Conservation (phyloP, 2,888 invertebrate species). For the Tinea pellionella region DNA sequence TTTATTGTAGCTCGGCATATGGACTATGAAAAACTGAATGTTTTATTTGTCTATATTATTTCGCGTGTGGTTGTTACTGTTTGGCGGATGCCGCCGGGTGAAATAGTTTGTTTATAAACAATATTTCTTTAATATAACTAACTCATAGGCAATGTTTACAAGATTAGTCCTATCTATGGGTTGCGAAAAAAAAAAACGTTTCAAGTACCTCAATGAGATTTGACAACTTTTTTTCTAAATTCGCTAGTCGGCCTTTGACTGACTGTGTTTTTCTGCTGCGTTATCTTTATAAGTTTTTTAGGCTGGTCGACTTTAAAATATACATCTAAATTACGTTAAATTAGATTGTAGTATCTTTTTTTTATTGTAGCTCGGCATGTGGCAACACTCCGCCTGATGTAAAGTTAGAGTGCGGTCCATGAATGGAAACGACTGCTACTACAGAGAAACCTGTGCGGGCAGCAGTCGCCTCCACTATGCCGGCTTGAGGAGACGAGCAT, state of each 20-base stretch:
- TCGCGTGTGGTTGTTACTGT: conserved; percentile 34
- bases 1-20: too few species aligned
- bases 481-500: too few species aligned
- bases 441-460: too few species aligned
- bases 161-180: conserved; percentile 18
- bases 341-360: too few species aligned
- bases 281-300: not conserved
- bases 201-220: conserved; percentile 3
- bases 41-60: conserved; percentile 25
- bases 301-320: too few species aligned
- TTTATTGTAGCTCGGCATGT: too few species aligned
- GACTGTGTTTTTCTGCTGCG: not conserved
- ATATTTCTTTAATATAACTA: conserved; percentile 25
- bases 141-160: conserved; percentile 40
- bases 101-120: conserved; percentile 32
- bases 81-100: conserved; percentile 48
- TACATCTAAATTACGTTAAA: not conserved
- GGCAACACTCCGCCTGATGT: too few species aligned
- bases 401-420: too few species aligned
- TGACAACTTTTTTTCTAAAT: conserved; percentile 1
- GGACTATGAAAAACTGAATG: conserved; percentile 25
- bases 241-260: too few species aligned
- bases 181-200: conserved; percentile 9
- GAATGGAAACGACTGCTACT: too few species aligned
- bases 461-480: too few species aligned